Evolutionary conservation across 2,888 invertebrate species (phyloP), one percentile per base, ranked within the genome.

Genomic region (Philereme transversata): DNA sequence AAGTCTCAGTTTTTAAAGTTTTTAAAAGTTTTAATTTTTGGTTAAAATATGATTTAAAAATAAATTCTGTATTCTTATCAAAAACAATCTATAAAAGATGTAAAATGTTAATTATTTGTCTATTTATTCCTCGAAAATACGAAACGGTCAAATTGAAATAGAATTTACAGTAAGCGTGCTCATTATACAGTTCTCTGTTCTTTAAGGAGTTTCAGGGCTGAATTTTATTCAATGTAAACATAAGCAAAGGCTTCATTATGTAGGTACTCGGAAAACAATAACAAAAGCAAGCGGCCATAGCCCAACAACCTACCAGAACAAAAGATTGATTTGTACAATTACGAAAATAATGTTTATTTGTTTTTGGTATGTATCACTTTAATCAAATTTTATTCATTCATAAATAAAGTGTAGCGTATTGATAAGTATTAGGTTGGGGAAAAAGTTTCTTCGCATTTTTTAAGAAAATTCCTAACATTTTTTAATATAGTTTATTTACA

Each of bases 151-250:
- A 36, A 36, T 36, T 6, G 7, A 6, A 36, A 5, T 43, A 43
- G 10, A 64, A 60, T 68, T 57, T 40, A 62, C 60, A 53, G 61
- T 53, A 46, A 57, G 22, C 22, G 22, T 3, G 22, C 3, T 22
- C 68, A 54, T 71, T 62, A 68, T 40, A 40, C 7, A 40, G 40
- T 6, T 40, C 5, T 40, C 7, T 6, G 40, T 8, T 40, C 40
- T 5, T 70, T 65, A 60, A 61, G 57, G 67, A 67, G 67, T 76
- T 67, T 60, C 68, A 68, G 67, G 72, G 68, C 65, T 58, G 61
- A 79, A 72, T 79, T 78, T 73, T 63, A 74, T 75, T 73, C 67
- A 76, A 69, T 72, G 72, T 78, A 82, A 84, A 82, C 77, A 82
- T 58, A 65, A 80, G 70, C 69, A 72, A 74, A 59, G 72, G 78